A percentile compares a stretch with the other conserved stretches of the same genome.
These are phyloP conservation scores for Gobio occitaniae DNA, from an alignment of 2,797 vertebrate genomes.

Conservation along the genomic window DNA sequence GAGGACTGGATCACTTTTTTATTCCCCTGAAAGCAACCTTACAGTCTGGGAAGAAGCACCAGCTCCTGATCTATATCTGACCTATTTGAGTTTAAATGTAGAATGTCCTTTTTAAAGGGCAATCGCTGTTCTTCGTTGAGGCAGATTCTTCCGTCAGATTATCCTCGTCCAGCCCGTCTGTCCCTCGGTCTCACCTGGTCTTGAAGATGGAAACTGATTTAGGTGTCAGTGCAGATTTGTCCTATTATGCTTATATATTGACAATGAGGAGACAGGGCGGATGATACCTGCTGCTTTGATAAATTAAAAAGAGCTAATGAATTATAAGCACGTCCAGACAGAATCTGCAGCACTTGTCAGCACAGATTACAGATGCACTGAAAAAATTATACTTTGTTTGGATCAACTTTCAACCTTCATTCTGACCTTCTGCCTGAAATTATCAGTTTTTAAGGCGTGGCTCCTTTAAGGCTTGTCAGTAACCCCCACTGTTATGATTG, in stretches of 20 bases:
- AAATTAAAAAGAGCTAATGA: neutral
- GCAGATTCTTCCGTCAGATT: conserved; percentile 4
- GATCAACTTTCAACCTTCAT: neutral
- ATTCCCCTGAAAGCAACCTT: conserved; percentile 32
- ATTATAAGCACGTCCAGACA: neutral
- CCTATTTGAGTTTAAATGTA: conserved; percentile 19
- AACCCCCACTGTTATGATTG: neutral
- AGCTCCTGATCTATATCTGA: conserved; percentile 43
- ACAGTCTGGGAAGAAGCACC: conserved; percentile 29
- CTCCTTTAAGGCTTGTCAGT: neutral
- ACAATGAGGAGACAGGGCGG: neutral
- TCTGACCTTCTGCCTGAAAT: neutral
- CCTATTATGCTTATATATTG: neutral
- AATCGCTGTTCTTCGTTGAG: neutral
- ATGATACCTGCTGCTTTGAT: conserved; percentile 1
- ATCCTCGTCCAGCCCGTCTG: neutral
- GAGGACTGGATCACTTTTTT: conserved; percentile 34
- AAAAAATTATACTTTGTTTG: neutral
- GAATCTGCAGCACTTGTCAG: neutral
- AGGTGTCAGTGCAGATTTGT: neutral
- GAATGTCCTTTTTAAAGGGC: conserved; percentile 33
- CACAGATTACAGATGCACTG: neutral
- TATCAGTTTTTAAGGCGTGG: neutral
- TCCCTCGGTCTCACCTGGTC: neutral
- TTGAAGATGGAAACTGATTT: conserved; percentile 13